These are phyloP conservation scores for Eretmochelys imbricata DNA, from an alignment of 2,113 vertebrate species.

Conservation along the genomic window DNA sequence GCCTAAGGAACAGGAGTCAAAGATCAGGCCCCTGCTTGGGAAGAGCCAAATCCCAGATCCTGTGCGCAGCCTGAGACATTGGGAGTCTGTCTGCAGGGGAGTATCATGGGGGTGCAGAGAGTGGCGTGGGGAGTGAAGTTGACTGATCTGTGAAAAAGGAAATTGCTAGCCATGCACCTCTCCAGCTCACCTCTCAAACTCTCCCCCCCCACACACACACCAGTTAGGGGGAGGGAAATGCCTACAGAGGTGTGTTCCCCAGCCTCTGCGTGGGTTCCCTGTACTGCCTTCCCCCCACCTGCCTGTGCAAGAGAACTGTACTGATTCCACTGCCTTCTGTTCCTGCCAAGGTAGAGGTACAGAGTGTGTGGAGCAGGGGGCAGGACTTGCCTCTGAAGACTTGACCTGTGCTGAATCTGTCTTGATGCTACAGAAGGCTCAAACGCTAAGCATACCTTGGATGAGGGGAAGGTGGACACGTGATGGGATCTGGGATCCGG, in stretches of 20 bases:
- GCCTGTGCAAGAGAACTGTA: not conserved
- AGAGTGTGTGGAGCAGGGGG: not conserved
- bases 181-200: not conserved
- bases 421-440: not conserved
- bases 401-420: not conserved
- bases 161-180: not conserved
- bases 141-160: not conserved
- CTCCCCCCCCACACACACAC: not conserved
- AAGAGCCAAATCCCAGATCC: not conserved
- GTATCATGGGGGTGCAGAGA: not conserved
- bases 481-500: not conserved
- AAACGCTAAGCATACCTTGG: not conserved
- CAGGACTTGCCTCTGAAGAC: not conserved
- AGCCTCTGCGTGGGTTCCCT: not conserved
- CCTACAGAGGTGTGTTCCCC: not conserved
- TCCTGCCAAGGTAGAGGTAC: not conserved
- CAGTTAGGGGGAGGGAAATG: not conserved
- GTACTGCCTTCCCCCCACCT: not conserved
- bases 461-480: not conserved
- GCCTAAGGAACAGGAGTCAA: not conserved
- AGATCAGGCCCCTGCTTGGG: not conserved
- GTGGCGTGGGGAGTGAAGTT: not conserved
- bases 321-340: not conserved
- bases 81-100: not conserved
- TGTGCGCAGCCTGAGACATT: not conserved